Evolutionary conservation across 2,888 invertebrate species (phyloP).

Genomic region (Caenorhabditis auriculariae): DNA sequence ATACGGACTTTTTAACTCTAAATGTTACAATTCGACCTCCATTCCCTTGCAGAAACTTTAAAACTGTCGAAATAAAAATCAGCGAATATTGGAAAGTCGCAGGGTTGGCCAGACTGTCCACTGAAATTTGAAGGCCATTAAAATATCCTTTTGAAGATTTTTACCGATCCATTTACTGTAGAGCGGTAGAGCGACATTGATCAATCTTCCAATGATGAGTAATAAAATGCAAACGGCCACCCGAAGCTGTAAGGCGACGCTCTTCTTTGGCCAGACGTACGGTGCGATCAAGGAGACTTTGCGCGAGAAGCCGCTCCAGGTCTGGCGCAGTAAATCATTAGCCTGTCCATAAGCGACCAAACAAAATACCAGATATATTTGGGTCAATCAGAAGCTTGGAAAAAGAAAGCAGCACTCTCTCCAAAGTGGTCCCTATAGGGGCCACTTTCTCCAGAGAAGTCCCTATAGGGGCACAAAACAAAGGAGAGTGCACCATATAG

Average conservation of each 20-base stretch:
- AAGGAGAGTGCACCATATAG: no score
- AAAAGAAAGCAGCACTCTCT: no score
- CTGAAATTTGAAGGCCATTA: slow-evolving; percentile 68
- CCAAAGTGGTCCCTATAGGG: no score
- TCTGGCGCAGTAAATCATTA: slow-evolving; percentile 16
- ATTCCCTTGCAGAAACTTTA: slow-evolving; percentile 93
- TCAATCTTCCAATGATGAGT: slow-evolving; percentile 78
- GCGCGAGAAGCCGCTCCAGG: slow-evolving; percentile 49
- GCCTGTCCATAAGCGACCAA: neutral
- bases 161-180: slow-evolving; percentile 90
- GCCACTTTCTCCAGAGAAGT: no score
- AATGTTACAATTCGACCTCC: slow-evolving; percentile 70
- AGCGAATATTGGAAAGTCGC: slow-evolving; percentile 81
- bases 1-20: neutral
- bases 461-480: no score
- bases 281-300: slow-evolving; percentile 65
- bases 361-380: no score
- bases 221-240: slow-evolving; percentile 81
- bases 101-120: slow-evolving; percentile 76
- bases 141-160: neutral
- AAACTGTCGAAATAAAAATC: slow-evolving; percentile 80
- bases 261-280: slow-evolving; percentile 88
- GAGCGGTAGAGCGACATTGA: slow-evolving; percentile 88
- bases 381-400: no score
- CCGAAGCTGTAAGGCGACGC: slow-evolving; percentile 74